phyloP scores from a whole-genome alignment of 2,888 invertebrate species.

The Elmis aenea region DNA sequence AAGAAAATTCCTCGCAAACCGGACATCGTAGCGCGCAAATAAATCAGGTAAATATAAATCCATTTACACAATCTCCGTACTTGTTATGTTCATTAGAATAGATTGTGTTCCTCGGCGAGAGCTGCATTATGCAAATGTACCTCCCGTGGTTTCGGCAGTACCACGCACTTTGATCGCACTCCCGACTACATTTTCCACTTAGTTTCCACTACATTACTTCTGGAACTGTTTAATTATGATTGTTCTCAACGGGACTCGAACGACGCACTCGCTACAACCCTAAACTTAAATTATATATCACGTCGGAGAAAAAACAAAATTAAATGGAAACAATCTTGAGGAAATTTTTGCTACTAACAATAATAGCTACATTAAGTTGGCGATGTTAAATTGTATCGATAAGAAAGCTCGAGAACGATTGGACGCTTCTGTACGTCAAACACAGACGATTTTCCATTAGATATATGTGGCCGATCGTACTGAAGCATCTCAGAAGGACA shows the following conservation, averaged over 20 bases:
- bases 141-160: constrained; percentile 33
- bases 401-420: constrained; percentile 30
- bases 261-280: constrained; percentile 29
- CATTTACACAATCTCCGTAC: constrained; percentile 11
- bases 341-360: constrained; percentile 20
- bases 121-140: constrained; percentile 39
- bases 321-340: constrained; percentile 23
- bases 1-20: neutral
- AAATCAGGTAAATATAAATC: constrained; percentile 8
- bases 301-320: constrained; percentile 21
- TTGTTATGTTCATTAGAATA: constrained; percentile 19
- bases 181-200: constrained; percentile 31
- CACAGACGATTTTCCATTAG: constrained; percentile 36
- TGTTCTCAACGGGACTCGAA: constrained; percentile 35
- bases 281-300: constrained; percentile 31
- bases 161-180: constrained; percentile 30
- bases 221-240: constrained; percentile 39
- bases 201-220: constrained; percentile 37
- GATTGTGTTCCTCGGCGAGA: constrained; percentile 26
- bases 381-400: constrained; percentile 32
- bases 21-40: constrained; percentile 4
- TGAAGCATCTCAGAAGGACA: constrained; percentile 24
- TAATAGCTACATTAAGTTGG: constrained; percentile 28
- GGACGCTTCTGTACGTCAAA: constrained; percentile 32
- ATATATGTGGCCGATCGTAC: constrained; percentile 30